phyloP scores from a whole-genome alignment of 1,140 invertebrate genomes.

The Ptiloglossa arizonensis region DNA sequence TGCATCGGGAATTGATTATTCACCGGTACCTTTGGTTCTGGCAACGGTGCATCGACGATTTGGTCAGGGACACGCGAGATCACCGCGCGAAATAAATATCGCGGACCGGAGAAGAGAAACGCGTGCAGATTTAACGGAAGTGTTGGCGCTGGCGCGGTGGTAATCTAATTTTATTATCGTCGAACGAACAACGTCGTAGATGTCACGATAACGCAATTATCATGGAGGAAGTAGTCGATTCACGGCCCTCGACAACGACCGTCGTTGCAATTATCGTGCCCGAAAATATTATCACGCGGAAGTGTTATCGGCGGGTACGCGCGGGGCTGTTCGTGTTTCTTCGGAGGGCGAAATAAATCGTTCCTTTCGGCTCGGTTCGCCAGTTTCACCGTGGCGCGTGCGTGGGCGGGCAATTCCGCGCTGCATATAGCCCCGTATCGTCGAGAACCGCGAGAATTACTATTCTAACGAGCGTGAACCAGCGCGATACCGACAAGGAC shows the following conservation, averaged over 20 bases:
- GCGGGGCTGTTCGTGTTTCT: neutral
- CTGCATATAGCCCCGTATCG: constrained; percentile 16
- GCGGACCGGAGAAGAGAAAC: neutral
- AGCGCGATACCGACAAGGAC: constrained; percentile 14
- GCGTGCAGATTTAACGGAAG: neutral
- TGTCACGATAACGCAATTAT: neutral
- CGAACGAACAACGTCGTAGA: neutral
- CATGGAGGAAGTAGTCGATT: neutral
- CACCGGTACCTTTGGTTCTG: too few species aligned
- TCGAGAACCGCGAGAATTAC: neutral
- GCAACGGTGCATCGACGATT: too few species aligned
- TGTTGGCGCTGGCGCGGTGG: neutral
- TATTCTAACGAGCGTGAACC: constrained; percentile 16
- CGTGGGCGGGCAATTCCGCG: constrained; percentile 27
- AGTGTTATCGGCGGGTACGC: neutral
- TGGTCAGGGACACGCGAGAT: too few species aligned
- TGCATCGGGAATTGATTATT: too few species aligned
- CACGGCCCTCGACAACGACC: too few species aligned
- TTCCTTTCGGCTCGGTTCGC: too few species aligned
- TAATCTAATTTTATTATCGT: neutral
- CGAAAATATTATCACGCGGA: neutral
- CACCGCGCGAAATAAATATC: too few species aligned
- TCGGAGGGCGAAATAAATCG: neutral
- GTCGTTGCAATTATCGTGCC: neutral
- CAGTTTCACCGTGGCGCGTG: neutral